phyloP scores from a whole-genome alignment of 2,113 vertebrate genomes.

The Rhadina sibilatrix region DNA sequence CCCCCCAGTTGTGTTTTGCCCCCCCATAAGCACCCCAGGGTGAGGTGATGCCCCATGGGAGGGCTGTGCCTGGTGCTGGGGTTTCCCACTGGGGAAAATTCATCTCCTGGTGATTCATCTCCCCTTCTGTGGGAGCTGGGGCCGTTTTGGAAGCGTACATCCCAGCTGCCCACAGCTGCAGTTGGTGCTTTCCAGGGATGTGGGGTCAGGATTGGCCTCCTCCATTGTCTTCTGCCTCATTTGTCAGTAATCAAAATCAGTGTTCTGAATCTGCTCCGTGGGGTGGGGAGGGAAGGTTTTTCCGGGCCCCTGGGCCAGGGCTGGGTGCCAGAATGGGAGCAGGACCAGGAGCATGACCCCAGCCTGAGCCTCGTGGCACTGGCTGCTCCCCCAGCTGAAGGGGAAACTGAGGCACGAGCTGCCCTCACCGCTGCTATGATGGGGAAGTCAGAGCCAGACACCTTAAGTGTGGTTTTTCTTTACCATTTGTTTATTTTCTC shows the following conservation, averaged over 20 bases:
- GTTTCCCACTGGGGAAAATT: background rate
- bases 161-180: background rate
- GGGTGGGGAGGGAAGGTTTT: background rate
- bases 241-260: background rate
- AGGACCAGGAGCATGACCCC: accelerated
- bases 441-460: background rate
- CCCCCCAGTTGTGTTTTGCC: accelerated
- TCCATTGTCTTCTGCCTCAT: accelerated
- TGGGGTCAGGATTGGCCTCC: background rate
- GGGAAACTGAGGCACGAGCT: background rate
- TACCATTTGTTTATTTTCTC: background rate
- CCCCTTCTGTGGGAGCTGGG: background rate
- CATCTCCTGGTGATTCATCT: background rate
- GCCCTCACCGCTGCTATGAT: accelerated
- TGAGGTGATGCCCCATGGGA: background rate
- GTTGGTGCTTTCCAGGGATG: background rate
- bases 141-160: accelerated
- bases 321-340: background rate
- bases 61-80: background rate
- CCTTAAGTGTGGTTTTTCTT: background rate
- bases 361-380: accelerated
- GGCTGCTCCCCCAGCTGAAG: background rate
- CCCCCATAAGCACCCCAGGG: accelerated
- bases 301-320: background rate
- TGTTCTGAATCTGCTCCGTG: accelerated